Conservation (phyloP, 2,797 vertebrate genomes). For the Euthynnus affinis region DNA sequence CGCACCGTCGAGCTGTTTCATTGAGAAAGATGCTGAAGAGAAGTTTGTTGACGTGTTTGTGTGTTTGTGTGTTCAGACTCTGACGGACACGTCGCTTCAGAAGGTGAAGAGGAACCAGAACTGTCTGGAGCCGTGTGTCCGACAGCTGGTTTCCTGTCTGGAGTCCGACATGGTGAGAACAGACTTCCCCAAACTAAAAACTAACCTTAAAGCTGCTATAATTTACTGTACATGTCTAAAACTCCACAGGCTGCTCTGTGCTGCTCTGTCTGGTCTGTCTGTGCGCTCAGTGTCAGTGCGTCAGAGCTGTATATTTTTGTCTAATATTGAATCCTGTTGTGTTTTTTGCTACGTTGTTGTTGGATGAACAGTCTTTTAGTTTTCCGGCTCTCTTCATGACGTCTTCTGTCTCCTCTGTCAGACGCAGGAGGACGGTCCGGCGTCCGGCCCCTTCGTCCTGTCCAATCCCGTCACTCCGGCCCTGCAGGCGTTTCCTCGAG, state of each 20-base stretch:
- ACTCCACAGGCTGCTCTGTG: too few species aligned
- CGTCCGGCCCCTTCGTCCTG: slow-evolving; percentile 89
- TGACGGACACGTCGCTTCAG: slow-evolving; percentile 97
- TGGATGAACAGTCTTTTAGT: neutral
- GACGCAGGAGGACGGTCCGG: slow-evolving; percentile 93
- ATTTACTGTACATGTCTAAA: too few species aligned
- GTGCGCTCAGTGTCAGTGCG: too few species aligned
- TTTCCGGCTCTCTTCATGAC: neutral
- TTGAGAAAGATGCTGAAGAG: too few species aligned
- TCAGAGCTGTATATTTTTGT: too few species aligned
- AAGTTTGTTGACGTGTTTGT: too few species aligned
- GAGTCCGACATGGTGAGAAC: slow-evolving; percentile 94
- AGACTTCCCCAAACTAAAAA: too few species aligned
- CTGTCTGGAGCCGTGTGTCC: slow-evolving; percentile 97
- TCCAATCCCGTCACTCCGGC: slow-evolving; percentile 92
- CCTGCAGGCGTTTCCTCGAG: slow-evolving; percentile 93
- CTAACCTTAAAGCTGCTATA: too few species aligned
- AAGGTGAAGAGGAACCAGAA: slow-evolving; percentile 99
- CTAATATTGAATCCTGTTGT: too few species aligned
- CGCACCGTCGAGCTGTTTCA: neutral
- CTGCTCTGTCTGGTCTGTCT: too few species aligned
- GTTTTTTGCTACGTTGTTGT: too few species aligned
- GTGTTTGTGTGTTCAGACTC: slow-evolving; percentile 82
- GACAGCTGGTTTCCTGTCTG: slow-evolving; percentile 96
- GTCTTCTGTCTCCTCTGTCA: slow-evolving; percentile 58